Evolutionary conservation across 2,113 vertebrate genomes (phyloP).

Genomic region (Scolopax mira): DNA sequence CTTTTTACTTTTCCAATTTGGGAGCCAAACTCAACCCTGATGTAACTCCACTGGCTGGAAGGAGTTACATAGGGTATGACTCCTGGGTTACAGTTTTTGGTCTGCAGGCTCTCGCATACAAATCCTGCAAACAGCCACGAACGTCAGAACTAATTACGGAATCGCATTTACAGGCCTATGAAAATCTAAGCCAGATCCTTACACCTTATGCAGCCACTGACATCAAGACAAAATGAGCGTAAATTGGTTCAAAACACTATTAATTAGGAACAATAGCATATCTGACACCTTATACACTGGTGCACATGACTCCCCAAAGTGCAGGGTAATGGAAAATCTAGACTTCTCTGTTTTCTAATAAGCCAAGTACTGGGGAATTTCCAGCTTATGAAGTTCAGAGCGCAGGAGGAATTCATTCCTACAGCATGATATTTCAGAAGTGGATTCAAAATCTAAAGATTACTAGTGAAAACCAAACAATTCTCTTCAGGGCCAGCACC

Average conservation of each 20-base stretch:
- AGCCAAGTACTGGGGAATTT: constrained; percentile 30
- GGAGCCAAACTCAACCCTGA: constrained; percentile 54
- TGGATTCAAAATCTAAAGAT: neutral
- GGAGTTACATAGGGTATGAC: constrained; percentile 4
- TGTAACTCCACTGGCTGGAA: constrained; percentile 42
- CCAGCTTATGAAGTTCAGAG: constrained; percentile 43
- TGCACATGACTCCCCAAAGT: constrained; percentile 7
- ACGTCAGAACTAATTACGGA: constrained; percentile 35
- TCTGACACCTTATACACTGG: neutral
- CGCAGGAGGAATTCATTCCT: constrained; percentile 33
- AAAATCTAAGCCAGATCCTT: constrained; percentile 10
- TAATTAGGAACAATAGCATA: neutral
- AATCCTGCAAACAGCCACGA: constrained; percentile 37
- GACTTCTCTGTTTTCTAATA: constrained; percentile 3
- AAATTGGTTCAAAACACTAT: neutral
- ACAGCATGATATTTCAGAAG: constrained; percentile 9
- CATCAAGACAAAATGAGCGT: neutral
- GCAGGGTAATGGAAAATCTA: constrained; percentile 42
- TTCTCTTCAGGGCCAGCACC: neutral
- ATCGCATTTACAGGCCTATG: neutral
- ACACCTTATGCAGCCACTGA: neutral
- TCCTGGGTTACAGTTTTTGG: constrained; percentile 24
- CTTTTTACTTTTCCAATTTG: constrained; percentile 62
- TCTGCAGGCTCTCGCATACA: neutral
- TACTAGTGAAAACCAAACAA: neutral